Conservation (phyloP, 1,140 invertebrate genomes). For the Drosophila nikananu region DNA sequence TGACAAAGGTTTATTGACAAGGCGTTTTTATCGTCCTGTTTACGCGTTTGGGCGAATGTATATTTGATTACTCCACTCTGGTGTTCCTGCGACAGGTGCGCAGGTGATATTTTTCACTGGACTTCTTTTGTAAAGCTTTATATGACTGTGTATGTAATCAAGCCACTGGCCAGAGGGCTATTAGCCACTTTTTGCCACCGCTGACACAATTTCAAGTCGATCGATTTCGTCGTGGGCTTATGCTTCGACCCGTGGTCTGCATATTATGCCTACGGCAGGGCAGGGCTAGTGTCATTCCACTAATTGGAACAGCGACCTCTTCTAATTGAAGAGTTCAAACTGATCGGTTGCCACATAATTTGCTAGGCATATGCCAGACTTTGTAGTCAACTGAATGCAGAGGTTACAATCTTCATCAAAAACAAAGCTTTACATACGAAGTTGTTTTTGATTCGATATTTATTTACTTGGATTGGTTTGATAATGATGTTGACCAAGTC, state of each 20-base stretch:
- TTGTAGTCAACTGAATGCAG: background rate
- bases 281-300: conserved; percentile 9
- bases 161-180: conserved; percentile 20
- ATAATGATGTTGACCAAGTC: background rate
- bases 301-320: conserved; percentile 71
- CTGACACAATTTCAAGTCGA: conserved; percentile 64
- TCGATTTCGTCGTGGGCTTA: conserved; percentile 54
- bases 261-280: conserved; percentile 39
- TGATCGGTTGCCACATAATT: conserved; percentile 24
- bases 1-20: conserved; percentile 33
- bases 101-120: conserved; percentile 52
- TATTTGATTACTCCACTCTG: conserved; percentile 22
- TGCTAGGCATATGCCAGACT: background rate
- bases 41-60: conserved; percentile 26
- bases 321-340: conserved; percentile 71
- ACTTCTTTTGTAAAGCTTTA: conserved; percentile 41
- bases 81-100: conserved; percentile 52
- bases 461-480: background rate
- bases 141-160: conserved; percentile 28
- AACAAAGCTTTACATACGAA: background rate
- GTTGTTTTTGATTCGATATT: background rate
- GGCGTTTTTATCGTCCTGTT: conserved; percentile 48
- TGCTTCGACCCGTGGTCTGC: conserved; percentile 2
- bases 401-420: background rate
- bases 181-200: conserved; percentile 41